Base-by-base conservation (phyloP, 2,113 vertebrate species). In the Toxotes chatareus region DNA sequence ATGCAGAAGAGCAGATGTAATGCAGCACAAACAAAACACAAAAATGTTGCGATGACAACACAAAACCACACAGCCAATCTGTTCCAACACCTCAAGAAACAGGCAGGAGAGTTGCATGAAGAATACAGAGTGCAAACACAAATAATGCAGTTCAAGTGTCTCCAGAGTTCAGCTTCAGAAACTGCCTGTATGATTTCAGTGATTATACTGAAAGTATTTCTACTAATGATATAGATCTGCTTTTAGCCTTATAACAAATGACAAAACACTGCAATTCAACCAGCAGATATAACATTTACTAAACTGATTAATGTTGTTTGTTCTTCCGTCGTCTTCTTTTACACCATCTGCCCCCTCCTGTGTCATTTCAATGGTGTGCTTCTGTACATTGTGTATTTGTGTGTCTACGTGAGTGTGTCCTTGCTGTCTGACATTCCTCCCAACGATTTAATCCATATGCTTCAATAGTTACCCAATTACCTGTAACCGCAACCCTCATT, bases 381-480 rank as follows among this genome's bases (percentile, higher is more conserved):
- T 27, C 0, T 57, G 32, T 65, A 21, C 44, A 21, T 40, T 1
- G 8, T 34, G 53, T 32, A 19, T 19, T 2, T 55, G 46, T 74
- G 13, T 23, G 42, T 42, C 47, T 14, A 23, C 69, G 47, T 16
- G 47, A 47, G 49, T 68, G 59, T 51, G 57, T 64, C 21, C 31
- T 56, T 40, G 31, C 31, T 12, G 42, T 62, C 7, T 75, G 53
- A 53, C 85, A 70, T 64, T 67, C 65, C 79, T 44, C 32, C 21
- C 19, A 83, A 74, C 14, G 4, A 78, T 82, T 2, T 68, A 27
- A 44, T 84, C 73, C 76, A 60, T 57, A 55, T 42, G 76, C 80
- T 80, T 70, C 80, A 76, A 40, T 60, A 80, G 83, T 78, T 17
- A n/a, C 77, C 62, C 80, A 84, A 88, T 91, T 79, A 88, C 86